A percentile compares a stretch with the other conserved stretches of the same genome.
These are phyloP conservation scores for Nannobrachium achirus DNA, from an alignment of 2,113 vertebrate genomes.

Conservation along the genomic window DNA sequence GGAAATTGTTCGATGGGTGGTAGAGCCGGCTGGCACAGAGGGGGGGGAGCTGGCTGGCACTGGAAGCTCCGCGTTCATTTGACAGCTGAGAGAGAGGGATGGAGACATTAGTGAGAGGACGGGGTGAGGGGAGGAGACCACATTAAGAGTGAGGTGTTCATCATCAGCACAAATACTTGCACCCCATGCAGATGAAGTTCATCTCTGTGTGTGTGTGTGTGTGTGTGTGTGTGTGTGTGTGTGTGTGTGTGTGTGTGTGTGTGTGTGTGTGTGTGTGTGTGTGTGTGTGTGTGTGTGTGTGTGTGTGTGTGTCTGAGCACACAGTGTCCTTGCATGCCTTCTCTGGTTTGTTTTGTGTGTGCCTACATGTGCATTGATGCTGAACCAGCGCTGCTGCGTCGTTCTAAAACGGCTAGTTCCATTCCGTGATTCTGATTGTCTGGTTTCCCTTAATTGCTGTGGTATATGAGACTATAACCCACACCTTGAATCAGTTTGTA, in stretches of 20 bases:
- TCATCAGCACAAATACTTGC: too few species aligned
- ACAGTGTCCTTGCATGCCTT: too few species aligned
- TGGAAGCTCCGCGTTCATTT: conserved; percentile 40
- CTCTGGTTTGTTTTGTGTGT: background rate
- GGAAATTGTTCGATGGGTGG: conserved; percentile 43
- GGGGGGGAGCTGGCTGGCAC: conserved; percentile 17
- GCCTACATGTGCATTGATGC: background rate
- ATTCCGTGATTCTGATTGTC: too few species aligned
- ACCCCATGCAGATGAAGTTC: too few species aligned
- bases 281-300: background rate
- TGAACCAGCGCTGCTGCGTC: conserved; percentile 44
- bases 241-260: background rate
- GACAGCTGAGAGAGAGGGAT: conserved; percentile 24
- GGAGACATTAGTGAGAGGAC: conserved; percentile 19
- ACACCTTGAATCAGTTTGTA: too few species aligned
- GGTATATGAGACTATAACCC: too few species aligned
- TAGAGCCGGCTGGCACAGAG: conserved; percentile 13
- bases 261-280: conserved; percentile 2
- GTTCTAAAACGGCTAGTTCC: too few species aligned
- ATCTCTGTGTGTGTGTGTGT: conserved; percentile 11
- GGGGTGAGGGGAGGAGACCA: conserved; percentile 3
- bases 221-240: conserved; percentile 3
- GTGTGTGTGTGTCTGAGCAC: background rate
- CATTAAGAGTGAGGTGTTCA: conserved; percentile 27
- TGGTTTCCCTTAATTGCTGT: too few species aligned